Base-by-base conservation (phyloP, 1,140 invertebrate species). In the Conopomorpha cramerella region DNA sequence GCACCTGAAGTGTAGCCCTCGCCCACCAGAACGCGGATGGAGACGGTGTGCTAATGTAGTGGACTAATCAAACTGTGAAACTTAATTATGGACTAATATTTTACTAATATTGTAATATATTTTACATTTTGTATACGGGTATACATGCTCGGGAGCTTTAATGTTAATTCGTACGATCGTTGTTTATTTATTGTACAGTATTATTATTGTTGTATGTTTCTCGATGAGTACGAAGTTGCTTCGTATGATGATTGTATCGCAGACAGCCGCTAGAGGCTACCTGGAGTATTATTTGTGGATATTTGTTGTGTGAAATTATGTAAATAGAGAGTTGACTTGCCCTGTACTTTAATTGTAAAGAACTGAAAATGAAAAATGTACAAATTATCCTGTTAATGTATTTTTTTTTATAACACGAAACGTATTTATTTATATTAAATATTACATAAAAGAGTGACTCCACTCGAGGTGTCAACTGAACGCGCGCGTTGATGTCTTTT, bases 1-100 rank as follows among this genome's bases (percentile, higher is more conserved):
- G 84, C 84, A 16, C 82, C 78, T 13, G 77, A 82, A 17, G 84
- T 82, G 23, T 83, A 86, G 46, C 84, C 86, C 43, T 84, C 83
- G 85, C 46, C 84, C 85, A 13, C 81, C 82, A 35, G 85, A 84
- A 28, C 60, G 15, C 55, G 61, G 36, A 78, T 81, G 77, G 80
- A 81, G 57, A 82, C 80, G 17, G 77, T 81, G 47, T 81, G 79
- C 56, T 82, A 63, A 78, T 16, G 19, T 8, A 7, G 15, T 8
- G 18, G 11, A 29, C 46, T 36, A 34, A 18, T 19, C 29, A 28
- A 30, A 36, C 18, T 25, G 19, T 17, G 18, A 13, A 34, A 30
- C 31, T 8, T n/a, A 8, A 15, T 4, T 6, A 19, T 16, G 7
- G 33, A 41, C 31, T 38, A 38, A 32, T 36, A 38, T 42, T 30